A percentile compares a stretch with the other conserved stretches of the same genome.
Evolutionary conservation across 2,113 vertebrate species (phyloP).

Genomic region (Datnioides undecimradiatus): DNA sequence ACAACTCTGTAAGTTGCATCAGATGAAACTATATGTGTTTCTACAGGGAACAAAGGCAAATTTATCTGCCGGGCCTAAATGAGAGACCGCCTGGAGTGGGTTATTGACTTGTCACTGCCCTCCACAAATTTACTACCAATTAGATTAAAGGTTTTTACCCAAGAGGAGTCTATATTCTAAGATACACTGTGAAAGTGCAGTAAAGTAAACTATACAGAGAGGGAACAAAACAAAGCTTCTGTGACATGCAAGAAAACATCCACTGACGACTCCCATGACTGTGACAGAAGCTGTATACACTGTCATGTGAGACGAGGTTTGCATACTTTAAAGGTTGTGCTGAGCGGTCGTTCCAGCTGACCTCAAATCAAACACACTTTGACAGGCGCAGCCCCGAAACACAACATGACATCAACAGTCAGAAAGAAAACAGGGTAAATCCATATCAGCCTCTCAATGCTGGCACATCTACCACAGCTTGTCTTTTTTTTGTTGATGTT

Average conservation of each 20-base stretch:
- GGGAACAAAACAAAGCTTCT: conserved; percentile 18
- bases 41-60: not conserved
- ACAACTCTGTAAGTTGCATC: conserved; percentile 4
- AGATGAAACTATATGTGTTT: not conserved
- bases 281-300: not conserved
- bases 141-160: not conserved
- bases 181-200: not conserved
- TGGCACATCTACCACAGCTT: not conserved
- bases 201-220: not conserved
- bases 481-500: not conserved
- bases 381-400: conserved; percentile 20
- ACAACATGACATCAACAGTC: conserved; percentile 1
- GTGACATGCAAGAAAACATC: conserved; percentile 10
- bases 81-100: not conserved
- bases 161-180: not conserved
- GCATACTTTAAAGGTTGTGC: conserved; percentile 34
- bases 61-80: not conserved
- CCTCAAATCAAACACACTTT: conserved; percentile 32
- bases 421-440: conserved; percentile 10
- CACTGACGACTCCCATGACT: not conserved
- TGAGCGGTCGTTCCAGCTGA: conserved; percentile 27
- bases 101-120: conserved; percentile 5
- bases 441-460: not conserved
- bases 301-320: conserved; percentile 24
- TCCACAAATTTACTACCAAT: conserved; percentile 17